Conservation (phyloP, 1,140 invertebrate species). For the Zaprionus ornatus region DNA sequence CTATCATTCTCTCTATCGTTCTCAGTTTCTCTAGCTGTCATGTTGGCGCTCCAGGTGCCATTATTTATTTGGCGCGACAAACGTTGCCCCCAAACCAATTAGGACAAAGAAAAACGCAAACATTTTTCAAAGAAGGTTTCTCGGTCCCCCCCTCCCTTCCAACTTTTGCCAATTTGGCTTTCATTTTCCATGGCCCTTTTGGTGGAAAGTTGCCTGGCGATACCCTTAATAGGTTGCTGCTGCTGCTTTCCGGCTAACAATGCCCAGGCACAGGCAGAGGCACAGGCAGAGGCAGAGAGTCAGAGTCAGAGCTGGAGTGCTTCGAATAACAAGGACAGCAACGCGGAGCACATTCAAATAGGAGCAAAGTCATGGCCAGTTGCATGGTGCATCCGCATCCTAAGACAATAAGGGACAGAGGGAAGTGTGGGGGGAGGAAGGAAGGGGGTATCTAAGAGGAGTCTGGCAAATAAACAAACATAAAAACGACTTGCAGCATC, state of each 20-base stretch:
- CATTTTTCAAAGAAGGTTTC: constrained; percentile 64
- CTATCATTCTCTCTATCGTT: constrained; percentile 41
- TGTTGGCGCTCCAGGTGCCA: constrained; percentile 71
- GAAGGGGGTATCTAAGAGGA: constrained; percentile 51
- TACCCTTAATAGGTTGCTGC: constrained; percentile 66
- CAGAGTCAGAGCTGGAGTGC: constrained; percentile 3
- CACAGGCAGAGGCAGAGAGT: too few species aligned
- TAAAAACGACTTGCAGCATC: constrained; percentile 75
- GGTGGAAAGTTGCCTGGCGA: constrained; percentile 67
- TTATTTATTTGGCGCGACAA: constrained; percentile 78
- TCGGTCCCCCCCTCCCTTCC: constrained; percentile 6
- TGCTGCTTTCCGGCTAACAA: constrained; percentile 49
- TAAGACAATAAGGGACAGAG: constrained; percentile 45
- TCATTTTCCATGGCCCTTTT: constrained; percentile 70
- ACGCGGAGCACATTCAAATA: constrained; percentile 66
- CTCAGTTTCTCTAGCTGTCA: constrained; percentile 42
- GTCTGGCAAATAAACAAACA: constrained; percentile 52
- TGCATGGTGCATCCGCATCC: constrained; percentile 52
- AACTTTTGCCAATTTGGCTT: constrained; percentile 77
- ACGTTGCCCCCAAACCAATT: constrained; percentile 67
- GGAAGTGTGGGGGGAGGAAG: background rate
- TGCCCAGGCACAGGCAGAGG: background rate
- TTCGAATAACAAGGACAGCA: constrained; percentile 68
- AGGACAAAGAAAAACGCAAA: constrained; percentile 59
- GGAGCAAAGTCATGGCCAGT: constrained; percentile 65